phyloP scores from a whole-genome alignment of 2,113 vertebrate genomes.

The Danionella cerebrum region DNA sequence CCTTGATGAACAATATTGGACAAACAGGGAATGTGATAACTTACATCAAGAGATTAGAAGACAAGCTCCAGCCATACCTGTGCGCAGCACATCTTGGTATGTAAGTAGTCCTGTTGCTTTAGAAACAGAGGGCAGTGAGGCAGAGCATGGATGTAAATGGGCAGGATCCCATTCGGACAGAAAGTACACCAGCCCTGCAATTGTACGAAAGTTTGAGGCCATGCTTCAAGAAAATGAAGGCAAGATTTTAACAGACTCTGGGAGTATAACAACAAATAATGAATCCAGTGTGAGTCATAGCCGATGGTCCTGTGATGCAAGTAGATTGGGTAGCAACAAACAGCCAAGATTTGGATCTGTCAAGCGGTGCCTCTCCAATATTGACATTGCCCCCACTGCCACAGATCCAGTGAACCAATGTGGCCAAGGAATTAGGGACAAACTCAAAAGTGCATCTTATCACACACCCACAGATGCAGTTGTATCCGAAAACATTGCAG shows the following conservation, averaged over 20 bases:
- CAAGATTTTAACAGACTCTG: slow-evolving; percentile 57
- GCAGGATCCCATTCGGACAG: slow-evolving; percentile 46
- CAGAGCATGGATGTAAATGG: slow-evolving; percentile 57
- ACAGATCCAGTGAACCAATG: slow-evolving; percentile 41
- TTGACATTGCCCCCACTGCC: slow-evolving; percentile 59
- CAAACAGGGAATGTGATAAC: slow-evolving; percentile 51
- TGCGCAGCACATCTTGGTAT: slow-evolving; percentile 81
- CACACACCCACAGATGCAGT: slow-evolving; percentile 33
- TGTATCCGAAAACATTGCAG: too few relatives aligned
- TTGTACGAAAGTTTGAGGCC: slow-evolving; percentile 59
- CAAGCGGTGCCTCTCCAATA: slow-evolving; percentile 73
- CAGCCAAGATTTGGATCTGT: slow-evolving; percentile 57
- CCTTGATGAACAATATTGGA: slow-evolving; percentile 67
- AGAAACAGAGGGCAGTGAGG: slow-evolving; percentile 57
- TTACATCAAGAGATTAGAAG: slow-evolving; percentile 50
- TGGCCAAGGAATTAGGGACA: slow-evolving; percentile 24
- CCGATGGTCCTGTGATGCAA: slow-evolving; percentile 67
- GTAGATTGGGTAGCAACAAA: slow-evolving; percentile 60
- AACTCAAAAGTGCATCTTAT: slow-evolving; percentile 26
- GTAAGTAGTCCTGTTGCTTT: slow-evolving; percentile 55
- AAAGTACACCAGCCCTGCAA: slow-evolving; percentile 56
- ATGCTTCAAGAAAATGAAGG: slow-evolving; percentile 64
- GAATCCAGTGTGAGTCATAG: slow-evolving; percentile 67
- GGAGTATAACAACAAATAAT: slow-evolving; percentile 42
- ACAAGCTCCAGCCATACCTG: slow-evolving; percentile 73